These are phyloP conservation scores for Germaria angustata DNA, from an alignment of 2,888 invertebrate genomes.

Conservation along the genomic window DNA sequence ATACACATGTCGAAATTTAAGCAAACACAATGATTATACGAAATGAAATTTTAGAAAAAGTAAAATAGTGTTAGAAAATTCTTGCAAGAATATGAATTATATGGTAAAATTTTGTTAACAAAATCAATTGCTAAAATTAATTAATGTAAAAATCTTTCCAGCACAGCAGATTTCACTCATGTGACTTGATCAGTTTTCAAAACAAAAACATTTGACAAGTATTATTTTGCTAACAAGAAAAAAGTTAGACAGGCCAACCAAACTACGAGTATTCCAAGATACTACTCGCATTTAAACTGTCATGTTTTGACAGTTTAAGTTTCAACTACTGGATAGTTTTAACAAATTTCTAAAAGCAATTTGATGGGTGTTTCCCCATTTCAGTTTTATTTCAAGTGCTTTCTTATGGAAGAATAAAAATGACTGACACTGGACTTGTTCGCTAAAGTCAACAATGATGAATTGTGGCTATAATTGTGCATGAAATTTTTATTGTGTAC, in stretches of 20 bases:
- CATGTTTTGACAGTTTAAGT: background rate
- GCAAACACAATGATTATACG: background rate
- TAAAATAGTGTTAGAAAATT: background rate
- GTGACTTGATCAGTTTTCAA: background rate
- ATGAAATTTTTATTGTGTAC: too few species aligned
- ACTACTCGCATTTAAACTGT: background rate
- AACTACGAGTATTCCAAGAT: too few species aligned
- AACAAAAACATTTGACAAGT: background rate
- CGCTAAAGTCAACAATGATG: background rate
- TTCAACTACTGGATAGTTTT: background rate
- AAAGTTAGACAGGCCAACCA: too few species aligned
- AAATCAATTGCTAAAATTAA: background rate
- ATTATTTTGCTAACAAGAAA: background rate
- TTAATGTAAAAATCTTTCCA: too few species aligned
- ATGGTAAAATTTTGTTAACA: background rate
- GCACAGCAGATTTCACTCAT: background rate
- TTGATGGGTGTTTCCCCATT: background rate
- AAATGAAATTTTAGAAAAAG: background rate
- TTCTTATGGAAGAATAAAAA: too few species aligned
- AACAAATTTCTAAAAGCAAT: background rate
- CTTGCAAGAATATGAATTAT: background rate
- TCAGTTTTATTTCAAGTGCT: too few species aligned
- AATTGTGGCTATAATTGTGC: background rate
- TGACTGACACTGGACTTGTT: background rate
- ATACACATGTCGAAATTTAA: background rate